These are phyloP conservation scores for Pocillopora verrucosa DNA, from an alignment of 64 coral and sea anemone species.

Conservation along the genomic window DNA sequence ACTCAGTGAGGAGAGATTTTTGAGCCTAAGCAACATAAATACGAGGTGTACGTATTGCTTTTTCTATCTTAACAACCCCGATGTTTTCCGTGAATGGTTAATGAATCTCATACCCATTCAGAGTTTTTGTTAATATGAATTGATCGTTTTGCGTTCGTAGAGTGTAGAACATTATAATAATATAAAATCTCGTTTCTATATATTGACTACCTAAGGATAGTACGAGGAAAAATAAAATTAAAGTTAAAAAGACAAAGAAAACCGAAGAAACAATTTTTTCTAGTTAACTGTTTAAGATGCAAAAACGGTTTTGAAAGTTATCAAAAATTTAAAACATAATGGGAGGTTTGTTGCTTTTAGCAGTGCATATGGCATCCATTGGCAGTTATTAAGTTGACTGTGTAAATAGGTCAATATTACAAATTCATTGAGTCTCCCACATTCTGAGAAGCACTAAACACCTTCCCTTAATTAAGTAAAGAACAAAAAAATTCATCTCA, in stretches of 20 bases:
- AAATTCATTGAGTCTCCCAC: conserved; percentile 27
- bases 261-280: conserved; percentile 18
- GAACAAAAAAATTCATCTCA: not conserved
- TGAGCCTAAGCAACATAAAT: not conserved
- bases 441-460: conserved; percentile 16
- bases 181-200: conserved; percentile 5
- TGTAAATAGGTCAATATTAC: conserved; percentile 33
- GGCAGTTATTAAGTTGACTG: conserved; percentile 41
- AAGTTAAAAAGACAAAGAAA: not conserved
- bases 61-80: conserved; percentile 31
- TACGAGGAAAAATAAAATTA: not conserved
- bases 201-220: not conserved
- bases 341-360: conserved; percentile 48
- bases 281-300: conserved; percentile 60
- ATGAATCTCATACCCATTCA: conserved; percentile 16
- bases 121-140: conserved; percentile 44
- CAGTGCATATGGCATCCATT: conserved; percentile 27
- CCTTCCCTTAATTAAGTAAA: conserved; percentile 34
- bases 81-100: conserved; percentile 50
- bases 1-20: not conserved
- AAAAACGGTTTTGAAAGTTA: conserved; percentile 87
- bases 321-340: conserved; percentile 80
- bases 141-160: conserved; percentile 38
- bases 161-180: conserved; percentile 14
- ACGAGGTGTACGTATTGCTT: not conserved